A percentile compares a stretch with the other conserved stretches of the same genome.
phyloP scores from a whole-genome alignment of 2,797 vertebrate species.

The Serranus cabrilla region DNA sequence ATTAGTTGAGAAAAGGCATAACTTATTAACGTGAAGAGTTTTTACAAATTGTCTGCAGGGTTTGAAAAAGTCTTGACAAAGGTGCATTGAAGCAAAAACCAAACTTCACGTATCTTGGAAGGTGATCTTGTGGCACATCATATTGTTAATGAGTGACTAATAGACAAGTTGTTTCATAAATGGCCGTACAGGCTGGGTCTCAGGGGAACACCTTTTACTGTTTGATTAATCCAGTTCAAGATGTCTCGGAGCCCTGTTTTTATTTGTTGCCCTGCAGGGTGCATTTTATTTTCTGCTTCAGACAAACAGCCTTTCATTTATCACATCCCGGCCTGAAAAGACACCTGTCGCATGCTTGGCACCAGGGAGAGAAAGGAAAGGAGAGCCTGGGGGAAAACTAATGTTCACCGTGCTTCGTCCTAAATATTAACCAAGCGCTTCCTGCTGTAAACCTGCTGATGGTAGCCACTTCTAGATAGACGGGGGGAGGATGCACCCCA shows the following conservation, averaged over 20 bases:
- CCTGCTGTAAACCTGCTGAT: slow-evolving; percentile 78
- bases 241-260: slow-evolving; percentile 61
- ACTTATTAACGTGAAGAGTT: slow-evolving; percentile 6
- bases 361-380: slow-evolving; percentile 55
- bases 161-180: slow-evolving; percentile 54
- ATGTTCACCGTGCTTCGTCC: slow-evolving; percentile 68
- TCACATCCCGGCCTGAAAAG: slow-evolving; percentile 77
- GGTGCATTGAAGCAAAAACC: slow-evolving; percentile 14
- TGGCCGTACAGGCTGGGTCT: slow-evolving; percentile 35
- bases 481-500: slow-evolving; percentile 65
- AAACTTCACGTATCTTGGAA: background rate
- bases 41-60: slow-evolving; percentile 7
- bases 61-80: slow-evolving; percentile 10
- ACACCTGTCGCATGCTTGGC: slow-evolving; percentile 80
- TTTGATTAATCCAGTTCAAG: slow-evolving; percentile 75
- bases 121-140: slow-evolving; percentile 37
- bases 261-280: slow-evolving; percentile 70
- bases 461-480: slow-evolving; percentile 66
- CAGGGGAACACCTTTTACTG: slow-evolving; percentile 49
- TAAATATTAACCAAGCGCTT: slow-evolving; percentile 77
- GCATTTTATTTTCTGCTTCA: slow-evolving; percentile 68
- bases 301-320: slow-evolving; percentile 81
- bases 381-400: slow-evolving; percentile 74
- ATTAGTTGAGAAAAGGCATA: slow-evolving; percentile 9
- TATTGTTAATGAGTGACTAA: slow-evolving; percentile 62